A percentile compares a stretch with the other conserved stretches of the same genome.
Conservation (phyloP, 2,113 vertebrate genomes). For the Ibidorhyncha struthersii region DNA sequence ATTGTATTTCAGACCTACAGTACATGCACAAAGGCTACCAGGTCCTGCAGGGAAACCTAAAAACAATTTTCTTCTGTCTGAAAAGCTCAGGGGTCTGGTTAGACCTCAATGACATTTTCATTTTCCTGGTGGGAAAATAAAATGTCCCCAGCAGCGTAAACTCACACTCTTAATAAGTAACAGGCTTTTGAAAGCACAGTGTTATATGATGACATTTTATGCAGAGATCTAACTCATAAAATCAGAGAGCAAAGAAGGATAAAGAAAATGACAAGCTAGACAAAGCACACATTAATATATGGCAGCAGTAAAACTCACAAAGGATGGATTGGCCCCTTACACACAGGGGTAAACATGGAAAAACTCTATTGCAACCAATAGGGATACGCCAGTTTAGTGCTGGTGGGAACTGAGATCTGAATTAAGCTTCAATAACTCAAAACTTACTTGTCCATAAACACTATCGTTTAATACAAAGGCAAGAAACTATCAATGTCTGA, state of each 20-base stretch:
- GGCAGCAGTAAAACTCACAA: neutral
- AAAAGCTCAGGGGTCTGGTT: constrained; percentile 1
- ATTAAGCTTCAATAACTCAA: neutral
- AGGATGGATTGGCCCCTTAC: neutral
- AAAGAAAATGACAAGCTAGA: constrained; percentile 23
- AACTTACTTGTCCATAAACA: neutral
- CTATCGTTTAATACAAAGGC: neutral
- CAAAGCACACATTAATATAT: neutral
- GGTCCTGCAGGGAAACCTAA: neutral
- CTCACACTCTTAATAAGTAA: constrained; percentile 16
- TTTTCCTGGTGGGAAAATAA: constrained; percentile 28
- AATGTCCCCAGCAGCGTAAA: neutral
- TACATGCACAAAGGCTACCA: neutral
- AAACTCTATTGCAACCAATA: neutral
- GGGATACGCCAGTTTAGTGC: neutral
- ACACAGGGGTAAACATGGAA: neutral
- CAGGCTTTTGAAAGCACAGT: neutral
- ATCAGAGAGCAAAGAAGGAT: constrained; percentile 1
- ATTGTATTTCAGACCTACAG: neutral
- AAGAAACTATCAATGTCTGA: neutral
- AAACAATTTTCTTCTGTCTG: neutral
- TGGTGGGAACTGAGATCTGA: neutral
- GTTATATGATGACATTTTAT: neutral
- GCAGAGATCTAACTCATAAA: neutral
- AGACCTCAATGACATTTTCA: constrained; percentile 6